Evolutionary conservation across 2,888 invertebrate genomes (phyloP).

Genomic region (Drosophila conformis): DNA sequence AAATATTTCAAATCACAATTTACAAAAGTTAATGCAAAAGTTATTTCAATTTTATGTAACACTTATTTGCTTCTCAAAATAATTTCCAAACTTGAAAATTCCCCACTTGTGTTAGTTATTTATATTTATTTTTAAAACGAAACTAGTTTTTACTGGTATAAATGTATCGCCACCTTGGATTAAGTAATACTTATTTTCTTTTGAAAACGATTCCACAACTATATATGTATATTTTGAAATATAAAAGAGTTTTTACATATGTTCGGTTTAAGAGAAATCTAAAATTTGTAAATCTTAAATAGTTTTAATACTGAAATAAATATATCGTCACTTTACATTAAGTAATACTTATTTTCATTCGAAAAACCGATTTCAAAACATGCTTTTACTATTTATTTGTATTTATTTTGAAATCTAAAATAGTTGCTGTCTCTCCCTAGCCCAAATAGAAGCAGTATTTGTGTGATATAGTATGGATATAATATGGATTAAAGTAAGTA

Average conservation of each 20-base stretch:
- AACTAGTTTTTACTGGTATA: background rate
- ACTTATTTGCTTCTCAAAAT: background rate
- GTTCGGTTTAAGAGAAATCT: too few species aligned
- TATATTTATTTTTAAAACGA: background rate
- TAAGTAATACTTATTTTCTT: background rate
- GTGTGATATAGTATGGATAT: background rate
- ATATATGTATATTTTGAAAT: background rate
- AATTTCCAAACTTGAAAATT: background rate
- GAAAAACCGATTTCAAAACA: too few species aligned
- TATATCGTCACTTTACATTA: too few species aligned
- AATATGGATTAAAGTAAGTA: constrained; percentile 72
- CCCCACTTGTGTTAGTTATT: background rate
- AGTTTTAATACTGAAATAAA: too few species aligned
- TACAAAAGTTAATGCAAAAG: background rate
- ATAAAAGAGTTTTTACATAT: background rate
- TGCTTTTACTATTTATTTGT: too few species aligned
- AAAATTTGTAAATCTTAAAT: too few species aligned
- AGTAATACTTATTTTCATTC: too few species aligned
- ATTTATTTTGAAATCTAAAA: background rate
- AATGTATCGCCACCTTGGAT: background rate
- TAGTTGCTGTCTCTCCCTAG: background rate
- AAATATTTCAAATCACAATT: background rate
- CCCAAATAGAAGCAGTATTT: background rate
- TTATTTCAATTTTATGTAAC: background rate
- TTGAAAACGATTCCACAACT: background rate